Conservation (phyloP, 1,140 invertebrate genomes). For the Sweltsa coloradensis region DNA sequence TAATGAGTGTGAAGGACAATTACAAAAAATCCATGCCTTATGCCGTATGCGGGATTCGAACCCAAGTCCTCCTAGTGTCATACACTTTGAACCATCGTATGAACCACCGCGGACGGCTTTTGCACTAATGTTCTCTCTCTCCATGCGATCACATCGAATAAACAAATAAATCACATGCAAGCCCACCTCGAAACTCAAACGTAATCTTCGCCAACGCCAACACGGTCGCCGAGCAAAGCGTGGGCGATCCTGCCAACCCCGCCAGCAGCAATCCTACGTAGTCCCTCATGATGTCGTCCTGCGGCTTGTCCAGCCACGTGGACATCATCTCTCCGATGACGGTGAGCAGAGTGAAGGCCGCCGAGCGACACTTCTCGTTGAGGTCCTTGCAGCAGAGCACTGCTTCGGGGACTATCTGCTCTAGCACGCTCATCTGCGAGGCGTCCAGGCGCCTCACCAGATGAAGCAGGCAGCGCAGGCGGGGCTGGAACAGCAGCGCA, state of each 20-base stretch:
- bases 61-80: no score
- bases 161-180: no score
- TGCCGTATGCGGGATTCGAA: no score
- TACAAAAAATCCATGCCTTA: no score
- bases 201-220: constrained; percentile 56
- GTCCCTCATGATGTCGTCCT: constrained; percentile 30
- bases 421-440: constrained; percentile 13
- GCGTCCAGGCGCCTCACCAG: constrained; percentile 39
- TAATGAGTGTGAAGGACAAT: no score
- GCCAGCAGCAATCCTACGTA: constrained; percentile 53
- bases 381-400: constrained; percentile 71
- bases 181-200: constrained; percentile 56
- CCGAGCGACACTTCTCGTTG: constrained; percentile 63
- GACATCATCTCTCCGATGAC: constrained; percentile 30
- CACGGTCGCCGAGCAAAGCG: constrained; percentile 52
- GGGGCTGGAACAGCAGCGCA: constrained; percentile 28
- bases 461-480: constrained; percentile 50
- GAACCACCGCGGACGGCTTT: no score
- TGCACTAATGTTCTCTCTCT: no score
- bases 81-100: no score
- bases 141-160: no score
- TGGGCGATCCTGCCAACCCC: constrained; percentile 52
- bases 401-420: constrained; percentile 58
- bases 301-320: background rate
- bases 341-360: constrained; percentile 60